phyloP scores from a whole-genome alignment of 2,888 invertebrate genomes.

The Chouioia cunea region DNA sequence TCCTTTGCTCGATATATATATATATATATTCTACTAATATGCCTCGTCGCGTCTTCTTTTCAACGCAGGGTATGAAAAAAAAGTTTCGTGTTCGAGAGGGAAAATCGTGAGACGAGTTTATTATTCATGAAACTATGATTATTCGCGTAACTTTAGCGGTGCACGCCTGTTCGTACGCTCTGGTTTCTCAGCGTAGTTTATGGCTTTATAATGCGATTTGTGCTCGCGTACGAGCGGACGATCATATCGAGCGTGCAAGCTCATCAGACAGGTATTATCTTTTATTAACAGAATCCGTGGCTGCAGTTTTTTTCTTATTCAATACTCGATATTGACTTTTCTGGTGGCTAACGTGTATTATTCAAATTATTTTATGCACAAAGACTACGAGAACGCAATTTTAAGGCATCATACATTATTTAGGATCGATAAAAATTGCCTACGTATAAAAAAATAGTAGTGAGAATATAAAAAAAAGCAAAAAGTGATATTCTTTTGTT shows the following conservation, averaged over 20 bases:
- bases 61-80: constrained; percentile 8
- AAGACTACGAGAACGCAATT: too few species aligned
- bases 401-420: too few species aligned
- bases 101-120: constrained; percentile 29
- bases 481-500: too few species aligned
- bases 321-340: too few species aligned
- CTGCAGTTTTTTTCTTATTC: too few species aligned
- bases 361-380: too few species aligned
- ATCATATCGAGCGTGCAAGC: not conserved
- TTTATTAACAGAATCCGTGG: constrained; percentile 15
- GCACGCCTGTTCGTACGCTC: constrained; percentile 8
- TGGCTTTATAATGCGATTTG: constrained; percentile 39
- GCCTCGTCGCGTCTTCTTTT: not conserved
- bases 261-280: constrained; percentile 8
- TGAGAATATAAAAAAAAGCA: too few species aligned
- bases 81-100: constrained; percentile 3
- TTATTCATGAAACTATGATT: constrained; percentile 49
- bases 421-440: too few species aligned
- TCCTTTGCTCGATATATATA: not conserved
- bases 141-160: constrained; percentile 41
- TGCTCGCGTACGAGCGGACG: not conserved
- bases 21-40: not conserved
- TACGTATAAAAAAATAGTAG: too few species aligned
- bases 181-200: constrained; percentile 28
- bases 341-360: too few species aligned